Conservation (phyloP, 2,888 invertebrate species). For the Theretra japonica region DNA sequence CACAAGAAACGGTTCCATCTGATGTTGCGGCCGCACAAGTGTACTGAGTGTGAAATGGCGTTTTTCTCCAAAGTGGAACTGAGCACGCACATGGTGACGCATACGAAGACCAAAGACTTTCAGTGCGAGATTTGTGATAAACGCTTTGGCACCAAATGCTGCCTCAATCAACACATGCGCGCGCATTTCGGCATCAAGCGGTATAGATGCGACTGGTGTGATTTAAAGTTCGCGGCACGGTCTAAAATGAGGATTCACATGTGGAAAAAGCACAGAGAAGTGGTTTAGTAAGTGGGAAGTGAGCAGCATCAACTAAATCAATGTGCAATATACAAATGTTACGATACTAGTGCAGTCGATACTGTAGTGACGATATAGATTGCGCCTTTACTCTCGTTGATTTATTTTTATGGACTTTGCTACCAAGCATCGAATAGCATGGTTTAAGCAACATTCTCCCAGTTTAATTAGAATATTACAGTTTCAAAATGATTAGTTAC, state of each 20-base stretch:
- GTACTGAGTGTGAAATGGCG: slow-evolving; percentile 66
- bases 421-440: not conserved
- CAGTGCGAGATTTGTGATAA: slow-evolving; percentile 65
- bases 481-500: too few relatives aligned
- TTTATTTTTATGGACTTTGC: not conserved
- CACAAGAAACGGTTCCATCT: slow-evolving; percentile 65
- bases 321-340: not conserved
- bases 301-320: not conserved
- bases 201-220: slow-evolving; percentile 45
- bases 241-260: slow-evolving; percentile 34
- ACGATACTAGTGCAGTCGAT: not conserved
- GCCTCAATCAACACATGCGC: slow-evolving; percentile 51
- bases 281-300: slow-evolving; percentile 39
- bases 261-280: slow-evolving; percentile 49
- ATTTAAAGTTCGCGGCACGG: slow-evolving; percentile 32
- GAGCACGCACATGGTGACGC: slow-evolving; percentile 59
- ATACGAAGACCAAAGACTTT: slow-evolving; percentile 60
- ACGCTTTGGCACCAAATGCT: slow-evolving; percentile 43
- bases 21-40: slow-evolving; percentile 63
- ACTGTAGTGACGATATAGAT: not conserved
- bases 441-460: not conserved
- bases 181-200: slow-evolving; percentile 50
- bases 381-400: not conserved
- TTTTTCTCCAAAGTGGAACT: slow-evolving; percentile 51
- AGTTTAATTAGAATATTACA: too few relatives aligned